Evolutionary conservation across 1,140 invertebrate genomes (phyloP).

Genomic region (Apis mellifera): DNA sequence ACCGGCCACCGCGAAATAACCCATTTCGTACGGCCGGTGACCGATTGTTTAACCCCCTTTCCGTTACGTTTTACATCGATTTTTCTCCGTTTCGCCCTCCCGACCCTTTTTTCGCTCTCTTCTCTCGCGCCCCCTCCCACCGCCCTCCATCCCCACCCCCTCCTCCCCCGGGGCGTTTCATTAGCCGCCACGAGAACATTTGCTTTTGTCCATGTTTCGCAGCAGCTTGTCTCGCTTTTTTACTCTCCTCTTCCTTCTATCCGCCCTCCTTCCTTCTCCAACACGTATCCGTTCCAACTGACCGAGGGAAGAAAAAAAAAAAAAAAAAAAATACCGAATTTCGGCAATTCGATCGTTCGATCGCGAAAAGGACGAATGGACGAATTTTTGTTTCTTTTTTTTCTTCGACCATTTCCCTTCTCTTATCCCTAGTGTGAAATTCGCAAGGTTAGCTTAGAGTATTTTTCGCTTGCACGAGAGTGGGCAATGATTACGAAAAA

Average conservation of each 20-base stretch:
- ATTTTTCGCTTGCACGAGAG: too few species aligned
- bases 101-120: constrained; percentile 1
- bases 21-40: constrained; percentile 25
- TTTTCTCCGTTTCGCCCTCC: constrained; percentile 28
- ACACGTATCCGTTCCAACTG: background rate
- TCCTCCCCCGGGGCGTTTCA: constrained; percentile 42
- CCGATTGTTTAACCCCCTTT: constrained; percentile 42
- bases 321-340: too few species aligned
- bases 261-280: background rate
- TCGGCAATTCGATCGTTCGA: too few species aligned
- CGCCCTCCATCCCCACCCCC: background rate
- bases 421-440: too few species aligned
- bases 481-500: too few species aligned
- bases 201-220: constrained; percentile 55
- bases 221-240: constrained; percentile 33
- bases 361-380: too few species aligned
- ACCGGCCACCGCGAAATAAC: constrained; percentile 37
- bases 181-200: constrained; percentile 54
- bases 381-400: too few species aligned
- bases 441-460: too few species aligned
- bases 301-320: too few species aligned
- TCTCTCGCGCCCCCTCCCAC: too few species aligned
- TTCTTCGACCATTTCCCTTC: too few species aligned
- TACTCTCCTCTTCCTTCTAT: background rate
- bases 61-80: constrained; percentile 42